Evolutionary conservation across 2,113 vertebrate genomes (phyloP), one percentile per base, ranked within the genome.

Genomic region (Chloebia gouldiae): DNA sequence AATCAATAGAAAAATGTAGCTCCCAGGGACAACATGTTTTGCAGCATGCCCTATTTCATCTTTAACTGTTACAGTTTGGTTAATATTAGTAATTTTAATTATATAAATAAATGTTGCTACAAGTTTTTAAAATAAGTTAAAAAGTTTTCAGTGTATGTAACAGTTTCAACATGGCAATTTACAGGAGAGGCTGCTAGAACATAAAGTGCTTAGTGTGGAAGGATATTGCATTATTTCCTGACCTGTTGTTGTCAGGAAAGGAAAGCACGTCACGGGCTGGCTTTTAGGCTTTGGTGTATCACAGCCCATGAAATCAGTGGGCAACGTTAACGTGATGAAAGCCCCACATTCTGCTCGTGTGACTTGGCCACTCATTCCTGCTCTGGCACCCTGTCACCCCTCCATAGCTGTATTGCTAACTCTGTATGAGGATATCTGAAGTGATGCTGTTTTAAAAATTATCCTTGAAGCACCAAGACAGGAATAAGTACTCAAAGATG

Each of bases 201-300:
- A 73, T 66, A 77, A 95, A 81, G 50, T 80, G 78, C 75, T 91
- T 37, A 21, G 51, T 18, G 64, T 82, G 78, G 81, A 73, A 96
- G 88, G 95, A 92, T 82, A 93, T 72, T 92, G 70, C 88, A 39
- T 82, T 91, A 92, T 95, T 95, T 95, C 90, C 93, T 95, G 89
- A 59, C 19, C 27, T 68, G n/a, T 3, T 90, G 47, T 84, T 88
- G 87, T 85, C 79, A 86, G 91, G 81, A 88, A 95, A 93, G 51
- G 54, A 81, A 88, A 76, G 59, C 65, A n/a, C 17, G 44, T 92
- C 85, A 92, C 0, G 0, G 13, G 47, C 28, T 95, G 85, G 40
- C 86, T 90, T 76, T 47, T 21, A n/a, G 80, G 85, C 50, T 88
- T 18, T 49, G 64, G 22, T 73, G 5, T 54, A 70, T 54, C 78